A percentile compares a stretch with the other conserved stretches of the same genome.
Conservation (phyloP, 2,797 vertebrate genomes). For the Ctenopoma kingsleyae region DNA sequence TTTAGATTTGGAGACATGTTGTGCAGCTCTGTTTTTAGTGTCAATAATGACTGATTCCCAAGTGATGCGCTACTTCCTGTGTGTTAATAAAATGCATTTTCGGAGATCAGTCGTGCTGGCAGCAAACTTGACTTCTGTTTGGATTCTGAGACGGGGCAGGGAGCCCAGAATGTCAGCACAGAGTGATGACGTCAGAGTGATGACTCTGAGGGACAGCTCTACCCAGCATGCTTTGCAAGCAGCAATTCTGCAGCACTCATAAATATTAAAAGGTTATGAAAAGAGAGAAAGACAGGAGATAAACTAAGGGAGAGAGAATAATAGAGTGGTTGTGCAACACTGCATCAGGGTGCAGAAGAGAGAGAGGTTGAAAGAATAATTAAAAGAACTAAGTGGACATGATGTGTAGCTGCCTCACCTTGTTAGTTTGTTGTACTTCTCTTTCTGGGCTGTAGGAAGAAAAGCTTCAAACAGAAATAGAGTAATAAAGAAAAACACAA, state of each 20-base stretch:
- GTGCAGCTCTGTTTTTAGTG: background rate
- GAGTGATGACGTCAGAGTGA: slow-evolving; percentile 68
- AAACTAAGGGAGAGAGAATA: slow-evolving; percentile 20
- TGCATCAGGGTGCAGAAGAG: slow-evolving; percentile 20
- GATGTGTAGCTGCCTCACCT: slow-evolving; percentile 24
- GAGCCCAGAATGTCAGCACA: slow-evolving; percentile 55
- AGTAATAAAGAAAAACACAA: slow-evolving; percentile 2
- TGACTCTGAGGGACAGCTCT: slow-evolving; percentile 67
- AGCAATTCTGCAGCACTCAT: slow-evolving; percentile 83
- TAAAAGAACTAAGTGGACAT: slow-evolving; percentile 35
- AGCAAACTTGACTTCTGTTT: slow-evolving; percentile 32
- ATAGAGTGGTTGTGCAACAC: slow-evolving; percentile 25
- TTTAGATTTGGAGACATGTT: background rate
- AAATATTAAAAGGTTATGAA: slow-evolving; percentile 81
- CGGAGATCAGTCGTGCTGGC: slow-evolving; percentile 21
- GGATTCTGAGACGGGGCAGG: slow-evolving; percentile 19
- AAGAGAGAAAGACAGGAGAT: slow-evolving; percentile 26
- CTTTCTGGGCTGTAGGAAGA: slow-evolving; percentile 7
- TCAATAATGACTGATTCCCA: background rate
- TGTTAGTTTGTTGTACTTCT: slow-evolving; percentile 25
- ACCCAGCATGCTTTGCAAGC: slow-evolving; percentile 79
- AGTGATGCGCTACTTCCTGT: slow-evolving; percentile 7
- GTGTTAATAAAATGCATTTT: slow-evolving; percentile 19
- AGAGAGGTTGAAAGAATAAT: slow-evolving; percentile 24
- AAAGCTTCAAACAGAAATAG: slow-evolving; percentile 3